Percentiles rank a stretch among this genome's conserved stretches.
phyloP scores from a whole-genome alignment of 1,140 invertebrate species.

The Lasioglossum albipes region DNA sequence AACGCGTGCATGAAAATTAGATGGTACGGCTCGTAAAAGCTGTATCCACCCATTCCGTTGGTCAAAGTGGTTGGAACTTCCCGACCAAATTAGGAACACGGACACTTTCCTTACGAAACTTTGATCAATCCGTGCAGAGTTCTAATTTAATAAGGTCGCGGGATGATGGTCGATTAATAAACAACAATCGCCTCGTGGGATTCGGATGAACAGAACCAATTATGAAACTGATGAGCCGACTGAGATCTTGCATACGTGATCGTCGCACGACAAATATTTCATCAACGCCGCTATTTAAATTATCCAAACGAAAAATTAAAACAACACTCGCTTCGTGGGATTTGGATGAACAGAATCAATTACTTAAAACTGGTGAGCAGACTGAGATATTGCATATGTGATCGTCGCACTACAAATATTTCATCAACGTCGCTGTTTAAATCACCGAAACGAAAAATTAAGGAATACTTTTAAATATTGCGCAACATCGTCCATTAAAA shows the following conservation, averaged over 20 bases:
- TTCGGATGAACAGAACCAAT: background rate
- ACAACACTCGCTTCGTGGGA: background rate
- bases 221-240: too few relatives aligned
- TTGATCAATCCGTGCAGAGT: conserved; percentile 1
- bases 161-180: background rate
- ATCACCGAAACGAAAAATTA: too few relatives aligned
- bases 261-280: too few relatives aligned
- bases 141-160: conserved; percentile 18
- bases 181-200: background rate
- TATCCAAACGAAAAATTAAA: too few relatives aligned
- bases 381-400: too few relatives aligned
- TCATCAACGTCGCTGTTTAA: too few relatives aligned
- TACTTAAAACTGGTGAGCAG: too few relatives aligned
- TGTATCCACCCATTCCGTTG: background rate
- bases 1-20: conserved; percentile 38
- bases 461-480: too few relatives aligned
- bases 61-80: conserved; percentile 40
- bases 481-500: too few relatives aligned
- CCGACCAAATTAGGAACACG: conserved; percentile 29
- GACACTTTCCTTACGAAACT: conserved; percentile 4
- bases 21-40: conserved; percentile 23
- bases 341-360: background rate
- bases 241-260: too few relatives aligned
- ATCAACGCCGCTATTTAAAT: too few relatives aligned
- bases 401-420: too few relatives aligned